Conservation (phyloP, 2,888 invertebrate genomes). For the Melieria omissa region DNA sequence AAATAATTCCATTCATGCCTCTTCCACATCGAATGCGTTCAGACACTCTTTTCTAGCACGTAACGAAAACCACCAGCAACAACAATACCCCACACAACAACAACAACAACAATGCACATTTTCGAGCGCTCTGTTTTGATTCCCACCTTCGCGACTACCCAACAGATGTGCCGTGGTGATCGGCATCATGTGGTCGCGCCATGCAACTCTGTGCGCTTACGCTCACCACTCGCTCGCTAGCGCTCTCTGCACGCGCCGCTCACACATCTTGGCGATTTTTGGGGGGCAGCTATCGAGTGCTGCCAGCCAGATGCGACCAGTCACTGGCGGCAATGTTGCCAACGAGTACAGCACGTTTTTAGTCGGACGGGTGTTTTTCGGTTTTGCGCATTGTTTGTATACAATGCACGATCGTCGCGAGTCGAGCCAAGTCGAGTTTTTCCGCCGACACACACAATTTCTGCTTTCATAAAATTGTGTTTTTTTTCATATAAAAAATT, state of each 20-base stretch:
- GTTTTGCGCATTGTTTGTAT: background rate
- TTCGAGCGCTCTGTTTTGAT: conserved; percentile 47
- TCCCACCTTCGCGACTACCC: conserved; percentile 43
- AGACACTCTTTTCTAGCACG: background rate
- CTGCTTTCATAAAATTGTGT: too few species aligned
- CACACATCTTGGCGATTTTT: too few species aligned
- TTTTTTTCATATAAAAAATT: too few species aligned
- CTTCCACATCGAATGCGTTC: background rate
- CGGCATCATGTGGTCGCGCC: background rate
- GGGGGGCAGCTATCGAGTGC: too few species aligned
- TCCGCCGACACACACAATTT: too few species aligned
- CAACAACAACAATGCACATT: conserved; percentile 31
- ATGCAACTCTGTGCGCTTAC: background rate
- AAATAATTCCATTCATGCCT: too few species aligned
- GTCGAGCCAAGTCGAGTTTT: too few species aligned
- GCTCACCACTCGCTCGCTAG: background rate
- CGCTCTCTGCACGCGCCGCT: background rate
- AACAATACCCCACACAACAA: conserved; percentile 18
- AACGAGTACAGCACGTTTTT: conserved; percentile 18
- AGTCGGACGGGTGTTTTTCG: conserved; percentile 15
- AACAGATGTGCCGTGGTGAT: too few species aligned
- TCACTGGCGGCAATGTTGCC: conserved; percentile 26
- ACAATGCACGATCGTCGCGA: too few species aligned
- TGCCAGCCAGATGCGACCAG: conserved; percentile 6
- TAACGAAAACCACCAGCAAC: background rate